Percentiles rank a stretch among this genome's conserved stretches.
Evolutionary conservation across 1,140 invertebrate species (phyloP).

Genomic region (Eufriesea mexicana): DNA sequence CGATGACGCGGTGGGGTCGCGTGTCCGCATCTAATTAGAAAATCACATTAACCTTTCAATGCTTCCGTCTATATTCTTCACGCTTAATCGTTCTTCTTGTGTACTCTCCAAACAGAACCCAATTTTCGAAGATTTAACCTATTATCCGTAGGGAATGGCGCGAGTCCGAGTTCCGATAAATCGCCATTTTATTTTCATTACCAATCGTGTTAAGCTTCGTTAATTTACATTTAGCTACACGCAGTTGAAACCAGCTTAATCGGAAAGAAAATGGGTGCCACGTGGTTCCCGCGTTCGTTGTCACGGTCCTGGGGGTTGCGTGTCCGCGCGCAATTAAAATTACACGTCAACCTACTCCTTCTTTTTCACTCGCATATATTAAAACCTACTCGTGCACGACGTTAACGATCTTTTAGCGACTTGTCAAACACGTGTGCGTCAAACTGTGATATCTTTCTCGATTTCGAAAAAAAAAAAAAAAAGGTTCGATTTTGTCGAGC

Average conservation of each 20-base stretch:
- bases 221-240: neutral
- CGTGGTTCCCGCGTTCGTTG: neutral
- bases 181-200: neutral
- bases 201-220: neutral
- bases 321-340: neutral
- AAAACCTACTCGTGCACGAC: neutral
- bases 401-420: neutral
- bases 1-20: conserved; percentile 12
- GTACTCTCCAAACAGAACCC: neutral
- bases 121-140: neutral
- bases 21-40: conserved; percentile 14
- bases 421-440: neutral
- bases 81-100: neutral
- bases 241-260: too few species aligned
- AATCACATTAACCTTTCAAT: conserved; percentile 12
- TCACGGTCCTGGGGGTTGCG: conserved; percentile 8
- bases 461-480: neutral
- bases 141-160: too few species aligned
- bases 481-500: too few species aligned
- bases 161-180: neutral
- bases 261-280: neutral
- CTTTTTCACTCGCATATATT: neutral
- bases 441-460: neutral
- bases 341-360: neutral
- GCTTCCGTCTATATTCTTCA: conserved; percentile 3